Conservation (phyloP, 2,797 vertebrate species). For the Galaxias olidus region DNA sequence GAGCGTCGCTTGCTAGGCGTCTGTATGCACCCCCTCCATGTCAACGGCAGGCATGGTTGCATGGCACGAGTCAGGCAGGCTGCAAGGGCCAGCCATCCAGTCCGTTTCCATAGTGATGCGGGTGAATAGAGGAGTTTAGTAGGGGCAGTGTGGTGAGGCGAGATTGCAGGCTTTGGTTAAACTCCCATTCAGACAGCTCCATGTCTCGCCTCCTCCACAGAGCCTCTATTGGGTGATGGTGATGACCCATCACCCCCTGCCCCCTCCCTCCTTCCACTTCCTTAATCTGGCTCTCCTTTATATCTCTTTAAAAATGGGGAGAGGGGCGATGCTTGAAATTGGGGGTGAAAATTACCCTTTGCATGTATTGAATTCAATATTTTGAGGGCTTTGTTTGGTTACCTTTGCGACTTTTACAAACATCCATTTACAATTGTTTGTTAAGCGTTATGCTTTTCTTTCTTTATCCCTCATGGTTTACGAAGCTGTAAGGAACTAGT, state of each 20-base stretch:
- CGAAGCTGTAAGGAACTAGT: no score
- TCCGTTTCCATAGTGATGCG: slow-evolving; percentile 83
- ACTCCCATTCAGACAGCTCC: slow-evolving; percentile 61
- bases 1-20: slow-evolving; percentile 42
- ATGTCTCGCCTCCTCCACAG: slow-evolving; percentile 36
- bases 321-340: no score
- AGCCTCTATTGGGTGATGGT: slow-evolving; percentile 43
- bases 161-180: slow-evolving; percentile 67
- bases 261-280: background rate
- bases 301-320: no score
- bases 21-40: slow-evolving; percentile 54
- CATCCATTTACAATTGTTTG: no score
- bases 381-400: no score
- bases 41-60: slow-evolving; percentile 53
- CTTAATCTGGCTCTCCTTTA: background rate
- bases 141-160: slow-evolving; percentile 66
- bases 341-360: no score
- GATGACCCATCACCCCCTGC: slow-evolving; percentile 33
- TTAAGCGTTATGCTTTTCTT: no score
- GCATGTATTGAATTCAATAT: no score
- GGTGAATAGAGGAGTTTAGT: slow-evolving; percentile 75
- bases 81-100: slow-evolving; percentile 65
- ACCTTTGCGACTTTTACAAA: no score
- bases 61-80: slow-evolving; percentile 65
- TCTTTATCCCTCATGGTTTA: no score